A percentile compares a stretch with the other conserved stretches of the same genome.
phyloP scores from a whole-genome alignment of 2,888 invertebrate species.

The Gisinianus flammeolus region DNA sequence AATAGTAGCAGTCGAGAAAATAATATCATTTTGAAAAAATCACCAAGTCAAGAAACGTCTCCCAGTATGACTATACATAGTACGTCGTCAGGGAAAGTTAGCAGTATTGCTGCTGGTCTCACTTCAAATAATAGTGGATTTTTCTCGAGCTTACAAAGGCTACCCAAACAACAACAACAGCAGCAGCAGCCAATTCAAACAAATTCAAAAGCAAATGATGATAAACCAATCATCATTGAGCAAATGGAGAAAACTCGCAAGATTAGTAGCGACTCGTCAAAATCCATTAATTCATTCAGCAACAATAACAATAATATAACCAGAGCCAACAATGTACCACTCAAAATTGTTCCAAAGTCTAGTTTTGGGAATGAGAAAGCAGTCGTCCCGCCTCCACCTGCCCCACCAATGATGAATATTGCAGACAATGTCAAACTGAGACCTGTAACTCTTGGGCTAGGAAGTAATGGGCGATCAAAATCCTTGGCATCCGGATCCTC shows the following conservation, averaged over 20 bases:
- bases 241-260: conserved; percentile 11
- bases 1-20: background rate
- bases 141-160: conserved; percentile 27
- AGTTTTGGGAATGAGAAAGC: conserved; percentile 1
- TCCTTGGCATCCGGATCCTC: conserved; percentile 35
- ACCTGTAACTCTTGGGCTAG: background rate
- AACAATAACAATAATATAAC: background rate
- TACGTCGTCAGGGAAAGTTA: conserved; percentile 13
- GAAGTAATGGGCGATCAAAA: conserved; percentile 4
- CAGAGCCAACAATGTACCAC: background rate
- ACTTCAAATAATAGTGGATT: conserved; percentile 23
- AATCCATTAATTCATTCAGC: background rate
- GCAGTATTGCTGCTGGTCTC: conserved; percentile 25
- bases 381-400: conserved; percentile 44
- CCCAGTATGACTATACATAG: conserved; percentile 3
- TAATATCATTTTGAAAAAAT: conserved; percentile 10
- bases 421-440: conserved; percentile 10
- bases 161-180: background rate
- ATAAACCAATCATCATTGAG: conserved; percentile 22
- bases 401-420: conserved; percentile 49
- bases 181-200: background rate
- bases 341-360: background rate
- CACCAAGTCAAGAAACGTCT: background rate
- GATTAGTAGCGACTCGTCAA: background rate
- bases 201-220: background rate